phyloP scores from a whole-genome alignment of 2,888 invertebrate genomes.

The Bembecia ichneumoniformis region DNA sequence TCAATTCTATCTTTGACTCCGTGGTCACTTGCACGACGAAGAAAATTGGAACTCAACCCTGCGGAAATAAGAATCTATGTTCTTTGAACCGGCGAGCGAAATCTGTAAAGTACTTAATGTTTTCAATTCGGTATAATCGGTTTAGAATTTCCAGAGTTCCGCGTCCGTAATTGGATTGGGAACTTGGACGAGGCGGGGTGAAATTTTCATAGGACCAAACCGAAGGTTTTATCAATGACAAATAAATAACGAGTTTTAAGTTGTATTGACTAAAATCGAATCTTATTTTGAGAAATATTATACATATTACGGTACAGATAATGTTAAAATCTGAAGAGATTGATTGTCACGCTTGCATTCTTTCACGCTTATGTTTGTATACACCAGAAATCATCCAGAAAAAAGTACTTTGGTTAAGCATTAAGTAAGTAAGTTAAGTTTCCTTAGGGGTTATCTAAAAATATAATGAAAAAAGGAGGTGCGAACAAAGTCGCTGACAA shows the following conservation, averaged over 20 bases:
- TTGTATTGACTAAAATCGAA: neutral
- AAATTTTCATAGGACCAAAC: slow-evolving; percentile 49
- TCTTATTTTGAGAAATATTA: neutral
- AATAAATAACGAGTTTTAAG: neutral
- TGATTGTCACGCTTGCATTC: too few relatives aligned
- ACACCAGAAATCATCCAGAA: too few relatives aligned
- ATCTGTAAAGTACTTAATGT: slow-evolving; percentile 68
- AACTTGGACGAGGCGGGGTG: slow-evolving; percentile 45
- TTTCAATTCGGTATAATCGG: slow-evolving; percentile 72
- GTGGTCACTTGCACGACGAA: slow-evolving; percentile 32
- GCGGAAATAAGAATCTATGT: slow-evolving; percentile 41
- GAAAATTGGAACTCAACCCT: slow-evolving; percentile 31
- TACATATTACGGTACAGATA: slow-evolving; percentile 1
- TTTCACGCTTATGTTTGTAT: too few relatives aligned
- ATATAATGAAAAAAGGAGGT: too few relatives aligned
- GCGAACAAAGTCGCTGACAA: too few relatives aligned
- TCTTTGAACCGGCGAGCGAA: slow-evolving; percentile 26
- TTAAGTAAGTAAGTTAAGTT: too few relatives aligned
- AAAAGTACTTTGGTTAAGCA: too few relatives aligned
- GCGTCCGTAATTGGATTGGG: slow-evolving; percentile 66
- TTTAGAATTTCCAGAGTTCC: slow-evolving; percentile 70
- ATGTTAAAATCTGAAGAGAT: neutral
- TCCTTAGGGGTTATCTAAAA: too few relatives aligned
- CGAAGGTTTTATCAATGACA: slow-evolving; percentile 11
- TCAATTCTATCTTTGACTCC: slow-evolving; percentile 62